phyloP scores from a whole-genome alignment of 2,113 vertebrate genomes.

The Zosterops hypoxanthus region DNA sequence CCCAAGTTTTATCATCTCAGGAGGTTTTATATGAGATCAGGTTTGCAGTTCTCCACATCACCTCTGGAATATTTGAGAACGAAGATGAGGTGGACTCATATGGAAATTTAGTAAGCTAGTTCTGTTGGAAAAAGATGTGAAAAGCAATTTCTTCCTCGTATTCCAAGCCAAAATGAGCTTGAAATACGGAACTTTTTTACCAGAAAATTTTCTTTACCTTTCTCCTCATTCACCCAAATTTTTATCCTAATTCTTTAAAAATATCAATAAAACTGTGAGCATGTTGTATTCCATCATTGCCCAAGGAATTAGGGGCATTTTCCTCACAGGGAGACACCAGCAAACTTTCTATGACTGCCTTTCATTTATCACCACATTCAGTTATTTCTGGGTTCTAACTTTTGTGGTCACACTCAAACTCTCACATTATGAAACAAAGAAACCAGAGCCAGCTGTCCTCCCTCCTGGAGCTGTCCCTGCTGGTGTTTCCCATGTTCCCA shows the following conservation, averaged over 20 bases:
- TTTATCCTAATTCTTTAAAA: background rate
- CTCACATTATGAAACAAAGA: background rate
- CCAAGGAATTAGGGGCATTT: background rate
- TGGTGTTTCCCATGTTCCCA: rapidly evolving
- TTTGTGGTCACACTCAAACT: background rate
- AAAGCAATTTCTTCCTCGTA: background rate
- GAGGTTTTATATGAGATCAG: background rate
- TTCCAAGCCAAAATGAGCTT: background rate
- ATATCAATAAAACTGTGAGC: background rate
- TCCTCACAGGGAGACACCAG: background rate
- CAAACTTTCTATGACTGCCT: background rate
- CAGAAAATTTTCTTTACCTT: background rate
- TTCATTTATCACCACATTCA: background rate
- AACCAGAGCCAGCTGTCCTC: background rate
- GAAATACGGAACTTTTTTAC: background rate
- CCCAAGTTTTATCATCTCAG: background rate
- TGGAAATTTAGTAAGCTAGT: background rate
- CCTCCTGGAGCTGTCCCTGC: rapidly evolving
- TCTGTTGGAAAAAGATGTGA: background rate
- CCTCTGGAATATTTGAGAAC: background rate
- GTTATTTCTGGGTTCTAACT: background rate
- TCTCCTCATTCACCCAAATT: background rate
- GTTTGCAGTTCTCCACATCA: background rate
- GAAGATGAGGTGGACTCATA: background rate
- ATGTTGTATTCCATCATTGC: background rate